Percentiles rank a stretch among this genome's conserved stretches.
Conservation (phyloP, 2,797 vertebrate genomes). For the Sarcoramphus papa region DNA sequence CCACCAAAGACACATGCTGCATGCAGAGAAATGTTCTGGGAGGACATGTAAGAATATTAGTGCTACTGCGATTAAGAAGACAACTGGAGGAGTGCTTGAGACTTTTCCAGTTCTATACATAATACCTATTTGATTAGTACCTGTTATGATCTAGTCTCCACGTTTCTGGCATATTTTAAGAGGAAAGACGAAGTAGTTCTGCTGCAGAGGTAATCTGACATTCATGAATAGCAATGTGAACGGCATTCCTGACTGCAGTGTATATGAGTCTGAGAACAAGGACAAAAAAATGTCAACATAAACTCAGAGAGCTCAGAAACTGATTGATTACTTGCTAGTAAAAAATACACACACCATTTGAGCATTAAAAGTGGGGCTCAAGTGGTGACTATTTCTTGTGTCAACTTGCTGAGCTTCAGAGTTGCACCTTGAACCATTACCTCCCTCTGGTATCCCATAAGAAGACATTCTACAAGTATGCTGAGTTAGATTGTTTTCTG, state of each 20-base stretch:
- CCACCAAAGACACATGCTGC: accelerated
- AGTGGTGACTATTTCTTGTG: neutral
- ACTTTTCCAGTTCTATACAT: neutral
- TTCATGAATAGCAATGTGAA: neutral
- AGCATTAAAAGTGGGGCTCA: neutral
- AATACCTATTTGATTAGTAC: neutral
- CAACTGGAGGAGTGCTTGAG: neutral
- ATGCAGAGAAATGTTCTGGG: neutral
- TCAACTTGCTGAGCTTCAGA: neutral
- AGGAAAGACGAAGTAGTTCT: neutral
- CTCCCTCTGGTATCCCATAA: neutral
- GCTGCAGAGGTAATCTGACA: neutral
- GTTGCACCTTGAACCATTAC: neutral
- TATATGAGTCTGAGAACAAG: neutral
- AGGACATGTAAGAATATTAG: neutral
- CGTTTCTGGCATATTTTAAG: neutral
- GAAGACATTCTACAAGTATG: neutral
- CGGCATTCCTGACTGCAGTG: neutral
- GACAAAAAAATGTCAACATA: neutral
- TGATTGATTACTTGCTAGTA: neutral
- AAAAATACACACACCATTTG: neutral
- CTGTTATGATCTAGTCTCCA: neutral
- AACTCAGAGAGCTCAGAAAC: neutral
- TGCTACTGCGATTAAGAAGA: neutral
- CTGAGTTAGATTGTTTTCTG: neutral